Base-by-base conservation (phyloP, 2,113 vertebrate genomes). In the Pantherophis guttatus region DNA sequence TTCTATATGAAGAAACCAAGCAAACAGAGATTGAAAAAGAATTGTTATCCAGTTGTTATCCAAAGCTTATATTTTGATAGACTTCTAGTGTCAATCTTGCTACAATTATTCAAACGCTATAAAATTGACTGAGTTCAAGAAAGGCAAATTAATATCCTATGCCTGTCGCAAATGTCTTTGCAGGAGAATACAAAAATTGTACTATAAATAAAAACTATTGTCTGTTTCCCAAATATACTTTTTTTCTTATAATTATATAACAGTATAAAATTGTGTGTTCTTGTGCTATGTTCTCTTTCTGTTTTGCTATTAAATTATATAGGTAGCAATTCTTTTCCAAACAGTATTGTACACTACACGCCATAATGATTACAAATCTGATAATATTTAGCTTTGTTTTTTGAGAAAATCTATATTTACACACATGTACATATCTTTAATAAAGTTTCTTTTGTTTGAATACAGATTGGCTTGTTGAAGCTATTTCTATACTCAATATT, bases 381-480 rank as follows among this genome's bases (percentile, higher is more conserved):
- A 65, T 92, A 59, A 91, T 94, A 70, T 3, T 95, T 87, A 90
- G 93, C 94, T 96, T 93, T 94, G 85, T 91, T 97, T 97, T 81
- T 65, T 12, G 85, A 91, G 94, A 94, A 91, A 94, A 96, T 86
- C 65, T 94, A 94, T 39, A 95, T 96, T 97, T 87, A 95, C 93
- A 86, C 75, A 81, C 13, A 81, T 81, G 33, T 81, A 81, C 33
- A 81, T 81, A 81, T 81, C 96, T 96, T 96, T 91, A 92, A 93
- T 93, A 94, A 97, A 96, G 96, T 97, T 98, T 98, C 98, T 97
- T 96, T 23, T 92, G 55, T 95, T 87, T 86, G 95, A 95, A 89
- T 81, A 59, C 91, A 96, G 93, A 92, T 96, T 97, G 97, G 97
- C 96, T 92, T 95, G 92, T 90, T 96, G 94, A 95, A 94, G 12